A percentile compares a stretch with the other conserved stretches of the same genome.
phyloP scores from a whole-genome alignment of 2,113 vertebrate species.

The Dicerorhinus sumatrensis region DNA sequence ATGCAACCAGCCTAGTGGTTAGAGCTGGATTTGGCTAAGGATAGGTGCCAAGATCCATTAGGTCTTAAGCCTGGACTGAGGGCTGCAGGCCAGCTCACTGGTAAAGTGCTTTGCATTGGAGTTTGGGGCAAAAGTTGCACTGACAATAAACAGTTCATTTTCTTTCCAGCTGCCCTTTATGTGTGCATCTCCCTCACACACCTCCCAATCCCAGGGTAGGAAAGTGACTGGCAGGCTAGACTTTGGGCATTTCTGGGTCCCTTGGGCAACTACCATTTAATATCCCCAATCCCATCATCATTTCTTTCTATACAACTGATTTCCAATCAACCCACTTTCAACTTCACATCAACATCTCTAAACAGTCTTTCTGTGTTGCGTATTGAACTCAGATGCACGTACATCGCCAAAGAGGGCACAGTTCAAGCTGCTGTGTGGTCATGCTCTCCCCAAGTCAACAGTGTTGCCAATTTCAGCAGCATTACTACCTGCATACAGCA shows the following conservation, averaged over 20 bases:
- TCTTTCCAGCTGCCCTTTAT: not conserved
- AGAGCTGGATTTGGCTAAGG: not conserved
- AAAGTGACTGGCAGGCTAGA: not conserved
- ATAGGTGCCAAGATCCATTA: not conserved
- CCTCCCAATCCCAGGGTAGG: not conserved
- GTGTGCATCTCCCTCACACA: not conserved
- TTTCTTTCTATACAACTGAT: not conserved
- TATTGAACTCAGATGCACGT: not conserved
- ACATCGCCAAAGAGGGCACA: not conserved
- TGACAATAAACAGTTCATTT: not conserved
- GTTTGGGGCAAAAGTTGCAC: not conserved
- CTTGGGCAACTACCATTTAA: not conserved
- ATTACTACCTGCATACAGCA: not conserved
- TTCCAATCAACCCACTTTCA: not conserved
- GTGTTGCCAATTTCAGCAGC: not conserved
- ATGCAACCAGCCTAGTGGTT: not conserved
- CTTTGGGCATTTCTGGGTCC: not conserved
- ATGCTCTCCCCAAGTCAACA: rapidly evolving
- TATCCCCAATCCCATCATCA: not conserved
- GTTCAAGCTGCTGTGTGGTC: not conserved
- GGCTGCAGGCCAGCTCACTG: not conserved
- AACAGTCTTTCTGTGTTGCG: not conserved
- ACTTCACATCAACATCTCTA: not conserved
- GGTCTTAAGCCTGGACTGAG: not conserved
- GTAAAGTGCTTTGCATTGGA: not conserved